Base-by-base conservation (phyloP, 2,113 vertebrate species). In the Corydoras maculifer region DNA sequence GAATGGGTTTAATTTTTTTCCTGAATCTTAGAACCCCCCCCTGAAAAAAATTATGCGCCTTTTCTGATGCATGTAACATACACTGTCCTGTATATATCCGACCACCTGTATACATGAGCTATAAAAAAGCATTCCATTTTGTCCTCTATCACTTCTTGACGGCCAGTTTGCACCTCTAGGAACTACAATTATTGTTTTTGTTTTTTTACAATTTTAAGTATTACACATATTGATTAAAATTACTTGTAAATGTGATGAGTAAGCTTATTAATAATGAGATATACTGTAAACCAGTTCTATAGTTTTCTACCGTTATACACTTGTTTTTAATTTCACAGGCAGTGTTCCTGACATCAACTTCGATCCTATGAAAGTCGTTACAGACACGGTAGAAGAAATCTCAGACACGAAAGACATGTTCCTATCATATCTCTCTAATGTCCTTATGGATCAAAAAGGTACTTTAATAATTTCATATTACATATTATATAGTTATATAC, bases 371-470 rank as follows among this genome's bases (percentile, higher is more conserved):
- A 87, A 90, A 80, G 78, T 85, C 4, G 77, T 88, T 6, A 83
- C 86, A 71, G 87, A 90, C 3, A 84, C 84, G 0, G 48, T 89
- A 53, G 76, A 87, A 73, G 86, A 87, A 63, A 79, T 88, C 61
- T 53, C 81, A 6, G 85, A 88, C 75, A 82, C 82, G 74, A 90
- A 83, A 69, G 87, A 88, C 35, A 60, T 82, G 70, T 77, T 90
- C 5, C 5, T 88, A 73, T 77, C 80, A 8, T 89, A 87, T 65
- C 83, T 91, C 77, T 87, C 87, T 4, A 83, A 84, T 72, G 79
- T 91, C 76, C 9, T 90, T 29, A 81, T 85, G 79, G 79, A 84
- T 11, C 82, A 86, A 58, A 85, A 86, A 85, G 88, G 90, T 89
- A 77, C 13, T 3, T 43, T 1, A 2, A 31, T 5, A 10, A 53